Conservation (phyloP, 1,140 invertebrate genomes). For the Manduca sexta region DNA sequence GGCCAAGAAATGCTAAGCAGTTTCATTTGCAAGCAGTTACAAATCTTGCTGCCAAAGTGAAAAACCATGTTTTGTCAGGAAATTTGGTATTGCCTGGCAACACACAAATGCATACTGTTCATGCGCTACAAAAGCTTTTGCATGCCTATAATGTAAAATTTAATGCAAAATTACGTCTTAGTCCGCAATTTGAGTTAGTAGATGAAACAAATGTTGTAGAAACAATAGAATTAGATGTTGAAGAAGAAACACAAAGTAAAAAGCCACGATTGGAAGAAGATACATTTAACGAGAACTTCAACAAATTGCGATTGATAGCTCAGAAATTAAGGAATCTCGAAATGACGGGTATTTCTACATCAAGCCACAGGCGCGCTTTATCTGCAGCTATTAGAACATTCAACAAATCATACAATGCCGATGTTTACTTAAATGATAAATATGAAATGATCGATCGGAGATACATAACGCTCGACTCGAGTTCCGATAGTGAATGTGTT, state of each 20-base stretch:
- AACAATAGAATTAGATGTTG: conserved; percentile 51
- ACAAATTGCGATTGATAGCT: conserved; percentile 30
- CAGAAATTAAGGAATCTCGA: conserved; percentile 34
- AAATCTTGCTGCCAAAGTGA: conserved; percentile 31
- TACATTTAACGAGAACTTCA: conserved; percentile 37
- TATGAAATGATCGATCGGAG: conserved; percentile 39
- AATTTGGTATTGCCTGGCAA: conserved; percentile 19
- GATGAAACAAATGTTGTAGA: conserved; percentile 37
- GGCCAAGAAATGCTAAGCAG: conserved; percentile 15
- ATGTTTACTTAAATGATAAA: conserved; percentile 40
- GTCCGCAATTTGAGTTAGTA: conserved; percentile 32
- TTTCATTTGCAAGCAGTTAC: conserved; percentile 38
- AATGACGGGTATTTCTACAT: conserved; percentile 27
- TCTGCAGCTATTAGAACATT: conserved; percentile 48
- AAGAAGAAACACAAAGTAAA: conserved; percentile 34
- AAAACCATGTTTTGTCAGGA: conserved; percentile 1
- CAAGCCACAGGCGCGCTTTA: conserved; percentile 41
- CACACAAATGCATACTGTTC: conserved; percentile 17
- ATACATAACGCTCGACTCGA: conserved; percentile 39
- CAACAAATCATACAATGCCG: conserved; percentile 48
- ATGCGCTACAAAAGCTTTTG: conserved; percentile 33
- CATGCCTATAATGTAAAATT: conserved; percentile 43
- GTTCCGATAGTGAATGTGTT: conserved; percentile 40
- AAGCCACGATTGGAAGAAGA: conserved; percentile 19
- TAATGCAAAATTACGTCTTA: conserved; percentile 35